Evolutionary conservation across 2,888 invertebrate genomes (phyloP).

Genomic region (Coleophora flavipennella): DNA sequence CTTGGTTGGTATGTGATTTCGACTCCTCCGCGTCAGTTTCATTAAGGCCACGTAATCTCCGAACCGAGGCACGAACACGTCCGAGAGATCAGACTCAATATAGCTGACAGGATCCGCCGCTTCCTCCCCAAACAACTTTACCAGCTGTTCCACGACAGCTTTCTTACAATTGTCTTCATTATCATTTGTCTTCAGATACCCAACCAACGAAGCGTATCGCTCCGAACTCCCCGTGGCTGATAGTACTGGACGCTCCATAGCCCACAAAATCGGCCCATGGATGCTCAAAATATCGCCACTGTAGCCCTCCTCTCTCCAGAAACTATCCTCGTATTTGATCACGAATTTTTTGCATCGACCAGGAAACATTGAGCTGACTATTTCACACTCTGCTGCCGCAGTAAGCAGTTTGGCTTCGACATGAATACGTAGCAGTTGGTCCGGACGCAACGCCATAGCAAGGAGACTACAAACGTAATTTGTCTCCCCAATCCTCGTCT

Average conservation of each 20-base stretch:
- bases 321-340: conserved; percentile 46
- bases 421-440: conserved; percentile 43
- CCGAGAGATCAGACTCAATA: conserved; percentile 37
- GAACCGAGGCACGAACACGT: conserved; percentile 49
- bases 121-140: conserved; percentile 45
- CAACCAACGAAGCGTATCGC: conserved; percentile 37
- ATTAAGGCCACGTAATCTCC: conserved; percentile 51
- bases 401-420: conserved; percentile 40
- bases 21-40: conserved; percentile 20
- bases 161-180: conserved; percentile 23
- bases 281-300: conserved; percentile 62
- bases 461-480: conserved; percentile 52
- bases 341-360: conserved; percentile 45
- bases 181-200: conserved; percentile 38
- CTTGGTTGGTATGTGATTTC: no score
- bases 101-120: conserved; percentile 44
- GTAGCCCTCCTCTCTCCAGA: conserved; percentile 50
- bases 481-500: conserved; percentile 48
- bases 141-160: conserved; percentile 47
- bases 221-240: conserved; percentile 39
- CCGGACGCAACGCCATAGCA: conserved; percentile 57
- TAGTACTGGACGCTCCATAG: conserved; percentile 47
- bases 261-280: conserved; percentile 62
- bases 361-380: conserved; percentile 30
- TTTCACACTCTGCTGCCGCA: conserved; percentile 24